phyloP scores from a whole-genome alignment of 2,113 vertebrate species.

The Erinaceus europaeus region DNA sequence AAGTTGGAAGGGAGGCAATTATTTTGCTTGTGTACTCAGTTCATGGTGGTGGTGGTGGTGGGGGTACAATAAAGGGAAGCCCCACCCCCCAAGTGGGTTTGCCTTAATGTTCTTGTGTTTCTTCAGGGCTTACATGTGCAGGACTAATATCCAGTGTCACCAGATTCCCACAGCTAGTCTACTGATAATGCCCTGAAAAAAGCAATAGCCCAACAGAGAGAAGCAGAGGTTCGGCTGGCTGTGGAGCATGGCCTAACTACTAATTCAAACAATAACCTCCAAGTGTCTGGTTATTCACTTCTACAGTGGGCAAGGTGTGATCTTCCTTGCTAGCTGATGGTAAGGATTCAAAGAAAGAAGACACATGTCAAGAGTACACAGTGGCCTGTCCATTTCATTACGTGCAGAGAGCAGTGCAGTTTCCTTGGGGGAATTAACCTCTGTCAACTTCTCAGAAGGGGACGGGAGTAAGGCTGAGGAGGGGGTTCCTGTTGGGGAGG shows the following conservation, averaged over 20 bases:
- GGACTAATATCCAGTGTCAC: too few species aligned
- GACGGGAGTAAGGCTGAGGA: background rate
- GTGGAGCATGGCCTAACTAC: too few species aligned
- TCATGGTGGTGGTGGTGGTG: background rate
- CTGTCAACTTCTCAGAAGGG: background rate
- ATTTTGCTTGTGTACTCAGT: slow-evolving; percentile 34
- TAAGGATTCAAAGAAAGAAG: background rate
- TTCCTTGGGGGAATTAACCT: background rate
- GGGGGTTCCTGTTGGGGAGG: background rate
- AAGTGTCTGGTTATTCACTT: too few species aligned
- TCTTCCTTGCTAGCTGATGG: too few species aligned
- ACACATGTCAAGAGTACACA: background rate
- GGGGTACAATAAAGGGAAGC: background rate
- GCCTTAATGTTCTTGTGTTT: background rate
- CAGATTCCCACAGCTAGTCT: too few species aligned
- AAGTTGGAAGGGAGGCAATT: slow-evolving; percentile 41
- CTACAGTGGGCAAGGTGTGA: too few species aligned
- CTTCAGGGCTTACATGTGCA: too few species aligned
- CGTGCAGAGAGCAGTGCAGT: background rate
- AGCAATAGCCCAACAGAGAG: too few species aligned
- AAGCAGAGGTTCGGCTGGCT: too few species aligned
- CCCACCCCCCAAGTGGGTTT: background rate
- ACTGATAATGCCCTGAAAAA: too few species aligned
- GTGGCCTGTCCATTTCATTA: background rate
- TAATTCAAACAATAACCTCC: accelerated